phyloP scores from a whole-genome alignment of 2,113 vertebrate species.

The Clarias gariepinus region DNA sequence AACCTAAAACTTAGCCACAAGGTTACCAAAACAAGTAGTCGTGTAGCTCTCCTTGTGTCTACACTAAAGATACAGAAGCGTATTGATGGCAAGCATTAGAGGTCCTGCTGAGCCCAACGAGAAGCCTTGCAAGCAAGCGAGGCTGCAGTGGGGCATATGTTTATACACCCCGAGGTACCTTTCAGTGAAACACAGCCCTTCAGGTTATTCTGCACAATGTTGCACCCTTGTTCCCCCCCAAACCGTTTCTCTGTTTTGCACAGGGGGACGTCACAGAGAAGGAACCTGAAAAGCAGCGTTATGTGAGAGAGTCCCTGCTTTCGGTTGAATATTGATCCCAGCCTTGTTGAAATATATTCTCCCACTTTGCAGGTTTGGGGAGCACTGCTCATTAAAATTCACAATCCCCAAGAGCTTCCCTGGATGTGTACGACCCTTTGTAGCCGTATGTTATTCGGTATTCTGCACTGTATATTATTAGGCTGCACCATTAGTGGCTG shows the following conservation, averaged over 20 bases:
- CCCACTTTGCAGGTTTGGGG: neutral
- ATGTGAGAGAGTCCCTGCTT: constrained; percentile 4
- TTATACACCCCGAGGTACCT: constrained; percentile 1
- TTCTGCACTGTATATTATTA: neutral
- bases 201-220: neutral
- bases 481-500: constrained; percentile 30
- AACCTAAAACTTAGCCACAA: neutral
- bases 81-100: neutral
- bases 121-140: neutral
- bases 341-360: constrained; percentile 33
- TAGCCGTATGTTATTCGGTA: constrained; percentile 42
- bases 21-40: neutral
- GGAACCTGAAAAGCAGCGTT: neutral
- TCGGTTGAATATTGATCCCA: constrained; percentile 32
- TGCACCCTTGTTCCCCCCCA: no score
- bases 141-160: constrained; percentile 12
- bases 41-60: constrained; percentile 6
- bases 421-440: neutral
- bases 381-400: constrained; percentile 42
- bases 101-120: constrained; percentile 13
- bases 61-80: neutral
- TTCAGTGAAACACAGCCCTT: neutral
- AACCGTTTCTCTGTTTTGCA: neutral
- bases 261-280: constrained; percentile 17
- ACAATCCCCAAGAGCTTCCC: constrained; percentile 25